Evolutionary conservation across 1,140 invertebrate genomes (phyloP), one percentile per base, ranked within the genome.

Genomic region (Pemphigus obesinymphae): DNA sequence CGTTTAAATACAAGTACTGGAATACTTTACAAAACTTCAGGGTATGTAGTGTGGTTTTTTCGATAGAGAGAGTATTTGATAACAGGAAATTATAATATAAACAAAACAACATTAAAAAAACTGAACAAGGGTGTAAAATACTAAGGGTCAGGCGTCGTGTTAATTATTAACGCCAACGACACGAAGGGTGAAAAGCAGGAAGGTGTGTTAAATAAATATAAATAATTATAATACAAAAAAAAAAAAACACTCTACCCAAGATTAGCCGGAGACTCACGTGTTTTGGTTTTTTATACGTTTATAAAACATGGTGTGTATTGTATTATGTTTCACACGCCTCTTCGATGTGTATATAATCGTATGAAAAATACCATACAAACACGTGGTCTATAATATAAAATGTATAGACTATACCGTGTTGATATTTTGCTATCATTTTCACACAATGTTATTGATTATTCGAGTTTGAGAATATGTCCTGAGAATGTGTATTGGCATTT

Each of bases 91-190:
- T 20, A 37, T n/a, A 37, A 68, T 10, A 45, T 45, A 13, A 4
- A 23, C 63, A 37, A 37, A 68, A 68, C 37, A 68, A 29, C 20
- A 37, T 34, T 20, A 34, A n/a, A 70, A 70, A 70, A 11, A 43
- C 40, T 7, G 23, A 61, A 82, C 53, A 82, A 58, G 75, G 75
- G 75, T 78, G 75, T 53, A 50, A 75, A 78, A 5, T 45, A 11
- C 75, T 43, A 37, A 78, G 53, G 75, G 48, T 53, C 75, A 40
- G 72, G 53, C 43, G 13, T 70, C 43, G 40, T 70, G 68, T 70
- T 70, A 70, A 70, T 70, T 70, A 70, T 70, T 43, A 70, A 43
- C 37, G 40, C 23, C 13, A 45, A n/a, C n/a, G n/a, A 70, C 37
- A 68, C 63, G 63, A 68, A 45, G 37, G 68, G 13, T 2, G 68